These are phyloP conservation scores for Sebastolobus altivelis DNA, from an alignment of 2,797 vertebrate species.

Conservation along the genomic window DNA sequence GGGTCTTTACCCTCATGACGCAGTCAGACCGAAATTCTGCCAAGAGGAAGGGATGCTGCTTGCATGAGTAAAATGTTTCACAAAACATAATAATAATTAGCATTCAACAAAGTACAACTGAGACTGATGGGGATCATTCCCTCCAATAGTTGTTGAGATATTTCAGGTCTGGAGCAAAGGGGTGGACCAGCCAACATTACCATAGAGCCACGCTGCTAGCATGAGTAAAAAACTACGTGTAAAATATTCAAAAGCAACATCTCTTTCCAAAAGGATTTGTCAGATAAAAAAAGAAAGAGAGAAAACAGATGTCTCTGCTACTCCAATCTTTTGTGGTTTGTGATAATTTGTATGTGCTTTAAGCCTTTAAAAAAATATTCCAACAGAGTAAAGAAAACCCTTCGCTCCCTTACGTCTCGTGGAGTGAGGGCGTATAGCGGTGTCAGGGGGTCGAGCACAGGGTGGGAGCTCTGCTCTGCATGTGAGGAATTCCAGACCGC, in stretches of 20 bases:
- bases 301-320: no score
- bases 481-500: slow-evolving; percentile 58
- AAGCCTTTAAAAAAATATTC: background rate
- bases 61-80: background rate
- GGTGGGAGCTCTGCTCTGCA: slow-evolving; percentile 45
- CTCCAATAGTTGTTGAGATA: background rate
- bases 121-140: background rate
- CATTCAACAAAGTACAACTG: background rate
- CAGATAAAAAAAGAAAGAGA: background rate
- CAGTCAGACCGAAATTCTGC: background rate
- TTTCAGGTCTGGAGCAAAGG: background rate
- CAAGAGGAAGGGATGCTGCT: background rate
- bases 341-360: background rate
- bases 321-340: background rate
- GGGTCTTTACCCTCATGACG: background rate
- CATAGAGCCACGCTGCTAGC: background rate
- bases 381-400: background rate
- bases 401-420: slow-evolving; percentile 6
- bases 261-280: background rate
- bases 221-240: no score
- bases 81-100: background rate
- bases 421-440: slow-evolving; percentile 27
- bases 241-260: background rate
- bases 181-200: background rate
- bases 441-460: slow-evolving; percentile 19